Conservation (phyloP, 2,797 vertebrate species). For the Acanthopagrus latus region DNA sequence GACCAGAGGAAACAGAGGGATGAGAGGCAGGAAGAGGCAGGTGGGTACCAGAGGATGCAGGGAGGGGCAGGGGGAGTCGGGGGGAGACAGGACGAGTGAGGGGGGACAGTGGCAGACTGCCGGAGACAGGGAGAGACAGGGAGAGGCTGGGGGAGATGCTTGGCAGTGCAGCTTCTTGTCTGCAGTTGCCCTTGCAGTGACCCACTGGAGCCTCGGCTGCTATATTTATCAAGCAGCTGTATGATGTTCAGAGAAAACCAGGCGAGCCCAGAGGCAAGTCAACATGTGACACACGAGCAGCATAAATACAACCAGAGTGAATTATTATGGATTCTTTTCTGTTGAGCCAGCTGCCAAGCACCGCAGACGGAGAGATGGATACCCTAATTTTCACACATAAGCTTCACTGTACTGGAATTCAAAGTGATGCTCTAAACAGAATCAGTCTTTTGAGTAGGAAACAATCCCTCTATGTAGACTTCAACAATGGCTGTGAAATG, state of each 20-base stretch:
- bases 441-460: neutral
- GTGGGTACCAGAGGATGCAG: neutral
- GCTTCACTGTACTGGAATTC: no score
- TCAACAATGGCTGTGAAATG: neutral
- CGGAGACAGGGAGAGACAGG: conserved; percentile 25
- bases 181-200: conserved; percentile 55
- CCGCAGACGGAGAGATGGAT: neutral
- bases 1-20: neutral
- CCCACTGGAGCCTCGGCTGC: conserved; percentile 37
- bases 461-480: neutral
- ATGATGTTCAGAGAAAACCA: conserved; percentile 26
- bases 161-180: conserved; percentile 56
- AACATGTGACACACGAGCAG: conserved; percentile 6
- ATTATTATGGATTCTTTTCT: neutral
- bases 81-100: conserved; percentile 14
- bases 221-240: conserved; percentile 70
- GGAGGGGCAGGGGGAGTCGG: conserved; percentile 11
- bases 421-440: neutral
- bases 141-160: conserved; percentile 57
- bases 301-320: neutral
- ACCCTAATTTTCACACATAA: neutral
- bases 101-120: conserved; percentile 12
- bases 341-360: neutral
- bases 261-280: neutral
- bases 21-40: conserved; percentile 1